Base-by-base conservation (phyloP, 1,140 invertebrate species). In the Zaprionus nigranus region DNA sequence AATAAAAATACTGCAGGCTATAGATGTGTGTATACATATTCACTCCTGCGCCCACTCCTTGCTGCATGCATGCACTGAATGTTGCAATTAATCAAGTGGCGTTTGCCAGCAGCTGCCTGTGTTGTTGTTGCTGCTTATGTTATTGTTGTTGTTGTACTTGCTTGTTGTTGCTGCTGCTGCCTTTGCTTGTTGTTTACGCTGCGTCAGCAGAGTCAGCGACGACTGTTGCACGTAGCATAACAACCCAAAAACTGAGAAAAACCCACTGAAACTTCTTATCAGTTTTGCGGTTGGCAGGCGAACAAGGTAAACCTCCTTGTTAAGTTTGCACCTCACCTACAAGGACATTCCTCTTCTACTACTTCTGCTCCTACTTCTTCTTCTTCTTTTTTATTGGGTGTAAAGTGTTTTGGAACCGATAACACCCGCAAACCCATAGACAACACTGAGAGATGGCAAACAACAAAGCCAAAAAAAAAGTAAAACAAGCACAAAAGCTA, bases 391-490 rank as follows among this genome's bases (percentile, higher is more conserved):
- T 82, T 82, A 82, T 82, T 78, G 78, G 75, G 81, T 82, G 81
- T 82, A 82, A 81, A 82, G 81, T 82, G 81, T 81, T 82, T 82
- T 82, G 66, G 61, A 72, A 63, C 62, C 81, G 81, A 82, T 82
- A 82, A 78, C 76, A 78, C 62, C 61, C 60, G 38, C 46, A 51
- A 51, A 61, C 28, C 49, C 46, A 73, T 63, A 73, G 60, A 67
- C 77, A 63, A 75, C 74, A 71, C 63, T 77, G 78, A 79, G 72
- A 79, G 77, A 68, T 73, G 54, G 76, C 72, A 79, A 76, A 75
- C 67, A 34, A 34, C 30, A 34, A 34, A 34, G 30, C 30, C 30
- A 34, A 34, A 34, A 34, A 30, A 34, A 34, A 11, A 11, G 28
- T 0, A 11, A 34, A 34, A 75, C 22, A 40, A 40, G 9, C 30